Evolutionary conservation across 2,888 invertebrate genomes (phyloP), one percentile per base, ranked within the genome.

Genomic region (Mimumesa dahlbomi): DNA sequence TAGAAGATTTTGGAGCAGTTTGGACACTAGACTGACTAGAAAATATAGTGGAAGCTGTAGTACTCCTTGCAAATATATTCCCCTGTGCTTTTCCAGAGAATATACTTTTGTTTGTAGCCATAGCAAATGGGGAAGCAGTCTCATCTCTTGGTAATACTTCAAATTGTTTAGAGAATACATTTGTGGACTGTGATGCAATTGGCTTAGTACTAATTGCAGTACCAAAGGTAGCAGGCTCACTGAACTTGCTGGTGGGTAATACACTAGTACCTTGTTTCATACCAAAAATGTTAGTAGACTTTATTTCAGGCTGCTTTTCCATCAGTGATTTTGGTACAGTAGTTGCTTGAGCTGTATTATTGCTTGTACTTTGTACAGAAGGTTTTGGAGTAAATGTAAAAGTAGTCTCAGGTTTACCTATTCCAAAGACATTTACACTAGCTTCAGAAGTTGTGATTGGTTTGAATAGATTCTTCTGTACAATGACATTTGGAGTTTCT

Each of bases 71-170:
- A 16, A 81, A 82, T 43, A 77, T 71, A 68, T 73, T 78, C 46
- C 52, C 49, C 18, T 69, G 54, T 11, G 36, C n/a, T 1, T n/a
- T 19, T 0, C 68, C 75, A 1, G 80, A 74, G 52, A 82, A 81
- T 46, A 78, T 77, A 14, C 54, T 80, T 13, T 78, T 82, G 19
- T 71, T 82, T 2, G 63, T 6, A 16, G 68, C 11, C 43, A 57
- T 49, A 25, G 34, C 49, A 52, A 85, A 82, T 3, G 75, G 43
- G n/a, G 57, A 18, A 11, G 29, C 5, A 2, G 9, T 3, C 14
- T 59, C 42, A 11, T 14, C 56, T 2, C 36, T 61, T 11, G 11
- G 40, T 11, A 29, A 16, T 2, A 40, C 25, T 34, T 53, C 61
- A 14, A 25, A n/a, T 5, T 52, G 45, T 6, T 61, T 69, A 11